Evolutionary conservation across 2,113 vertebrate genomes (phyloP), one percentile per base, ranked within the genome.

Genomic region (Zingel zingel): DNA sequence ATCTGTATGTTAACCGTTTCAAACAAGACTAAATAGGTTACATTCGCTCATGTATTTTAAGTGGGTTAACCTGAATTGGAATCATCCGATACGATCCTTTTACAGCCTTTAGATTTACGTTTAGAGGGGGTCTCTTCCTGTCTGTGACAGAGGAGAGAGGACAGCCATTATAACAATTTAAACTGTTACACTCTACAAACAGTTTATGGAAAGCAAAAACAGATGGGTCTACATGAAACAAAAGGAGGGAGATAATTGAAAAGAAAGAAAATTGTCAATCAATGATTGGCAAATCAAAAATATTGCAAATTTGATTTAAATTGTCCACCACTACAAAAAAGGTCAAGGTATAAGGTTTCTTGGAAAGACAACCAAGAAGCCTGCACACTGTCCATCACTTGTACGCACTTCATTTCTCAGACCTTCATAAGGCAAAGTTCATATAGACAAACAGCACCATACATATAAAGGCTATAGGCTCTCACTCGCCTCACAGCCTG

Each of bases 11-110:
- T 23, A 43, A 30, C 4, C 0, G 27, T 33, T 23, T 54, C 1
- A 74, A 5, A 18, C 16, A 16, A 48, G 8, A 33, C 21, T 9
- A 2, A 50, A 50, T 7, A 27, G 2, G 30, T 72, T 33, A 62
- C 6, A 58, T 9, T 59, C 21, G 64, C 11, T n/a, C 4, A 8
- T 48, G 45, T 19, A 2, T 4, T 51, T 12, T 2, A 23, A 13
- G 1, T 1, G 36, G n/a, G 0, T 64, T 65, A 12, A 93, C 91
- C 91, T 85, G 90, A 72, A 25, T 79, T 1, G 67, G 81, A 87
- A 12, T 71, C 18, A 2, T 73, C 61, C 0, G 10, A 12, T 15
- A 58, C 1, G 0, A 3, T 47, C 21, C 4, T 68, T 0, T 36
- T 78, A 9, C 1, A 0, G 16, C 0, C 0, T 61, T 15, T 0